These are phyloP conservation scores for Aegypius monachus DNA, from an alignment of 2,113 vertebrate genomes.

Conservation along the genomic window DNA sequence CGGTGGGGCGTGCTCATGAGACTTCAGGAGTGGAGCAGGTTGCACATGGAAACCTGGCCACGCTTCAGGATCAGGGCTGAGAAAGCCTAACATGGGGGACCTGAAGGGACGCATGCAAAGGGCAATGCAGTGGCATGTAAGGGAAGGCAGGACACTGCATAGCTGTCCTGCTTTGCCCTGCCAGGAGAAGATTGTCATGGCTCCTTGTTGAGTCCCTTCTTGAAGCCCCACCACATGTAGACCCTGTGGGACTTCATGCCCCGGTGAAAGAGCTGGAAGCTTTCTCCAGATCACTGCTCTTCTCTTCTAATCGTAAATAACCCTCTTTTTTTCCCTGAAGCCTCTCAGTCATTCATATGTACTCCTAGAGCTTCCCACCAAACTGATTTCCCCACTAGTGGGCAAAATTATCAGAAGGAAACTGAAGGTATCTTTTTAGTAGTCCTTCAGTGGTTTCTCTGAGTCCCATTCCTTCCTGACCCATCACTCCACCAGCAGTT, in stretches of 20 bases:
- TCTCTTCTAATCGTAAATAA: background rate
- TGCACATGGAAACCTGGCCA: background rate
- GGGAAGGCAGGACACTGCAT: background rate
- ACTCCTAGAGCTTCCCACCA: background rate
- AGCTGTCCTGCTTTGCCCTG: background rate
- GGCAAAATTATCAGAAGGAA: background rate
- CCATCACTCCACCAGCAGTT: background rate
- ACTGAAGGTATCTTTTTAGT: background rate
- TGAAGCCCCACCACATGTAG: background rate
- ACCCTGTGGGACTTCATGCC: background rate
- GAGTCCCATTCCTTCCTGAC: background rate
- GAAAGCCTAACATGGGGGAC: background rate
- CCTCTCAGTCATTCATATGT: background rate
- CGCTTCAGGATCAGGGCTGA: background rate
- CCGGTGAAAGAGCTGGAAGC: background rate
- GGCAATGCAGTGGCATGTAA: fast-evolving
- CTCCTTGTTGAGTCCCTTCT: background rate
- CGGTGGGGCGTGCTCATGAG: fast-evolving
- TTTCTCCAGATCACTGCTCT: background rate
- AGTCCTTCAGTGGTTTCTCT: background rate
- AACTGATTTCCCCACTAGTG: background rate
- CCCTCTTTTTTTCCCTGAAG: background rate
- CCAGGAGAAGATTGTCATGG: background rate
- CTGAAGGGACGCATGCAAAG: background rate
- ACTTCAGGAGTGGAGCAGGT: background rate